Base-by-base conservation (phyloP, 1,140 invertebrate species). In the Mya arenaria region DNA sequence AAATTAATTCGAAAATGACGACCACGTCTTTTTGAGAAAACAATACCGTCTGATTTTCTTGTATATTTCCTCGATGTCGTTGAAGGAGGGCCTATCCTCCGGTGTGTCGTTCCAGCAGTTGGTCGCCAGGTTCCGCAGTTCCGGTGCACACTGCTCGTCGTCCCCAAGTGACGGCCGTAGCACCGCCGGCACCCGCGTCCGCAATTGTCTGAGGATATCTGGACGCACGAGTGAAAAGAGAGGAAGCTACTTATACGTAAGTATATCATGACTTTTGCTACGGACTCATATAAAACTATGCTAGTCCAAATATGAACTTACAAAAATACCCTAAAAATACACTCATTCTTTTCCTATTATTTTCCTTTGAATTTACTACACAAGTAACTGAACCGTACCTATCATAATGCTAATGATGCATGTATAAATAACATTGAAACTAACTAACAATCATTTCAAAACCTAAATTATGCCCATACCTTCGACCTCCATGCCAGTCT, bases 391-490 rank as follows among this genome's bases (percentile, higher is more conserved):
- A 10, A 19, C 10, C 10, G 41, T 48, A 48, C 41, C 10, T 10
- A 13, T 10, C 10, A 10, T 48, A 19, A 13, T 10, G 19, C 19
- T 13, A 48, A 48, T 48, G 41, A 48, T 48, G 41, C 10, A 48
- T 19, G 41, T 19, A 13, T 13, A 48, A 48, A 19, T 10, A 19
- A 48, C 10, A 48, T 17, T 52, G 25, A 52, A 17, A 52, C 19
- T 1, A 17, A 52, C 2, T 10, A n/a, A 1, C 8, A 1, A 2
- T 17, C 25, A 52, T 17, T 17, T 17, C 1, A 52, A 52, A 52
- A n/a, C 19, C 48, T 23, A 17, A 62, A 17, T 60, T 15, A 60
- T 52, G 25, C 17, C 48, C 48, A n/a, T 58, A 79, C 77, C 77
- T 30, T 79, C 77, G 30, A 28, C 19, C 6, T 58, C 52, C 48